Evolutionary conservation across 1,140 invertebrate genomes (phyloP).

Genomic region (Zaprionus vittiger): DNA sequence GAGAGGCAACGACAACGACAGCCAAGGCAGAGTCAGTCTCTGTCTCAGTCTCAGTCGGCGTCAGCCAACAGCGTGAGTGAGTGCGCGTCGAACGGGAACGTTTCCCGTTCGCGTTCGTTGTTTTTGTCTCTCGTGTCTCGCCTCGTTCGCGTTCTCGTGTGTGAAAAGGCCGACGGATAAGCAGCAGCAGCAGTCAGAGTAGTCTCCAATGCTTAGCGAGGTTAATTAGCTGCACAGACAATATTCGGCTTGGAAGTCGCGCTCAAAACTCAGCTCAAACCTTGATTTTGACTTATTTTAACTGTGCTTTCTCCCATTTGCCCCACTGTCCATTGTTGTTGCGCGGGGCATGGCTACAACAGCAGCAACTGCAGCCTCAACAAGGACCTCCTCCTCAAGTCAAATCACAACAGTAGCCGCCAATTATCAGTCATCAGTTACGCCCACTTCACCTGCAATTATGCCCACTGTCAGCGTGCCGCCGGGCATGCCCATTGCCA

Average conservation of each 20-base stretch:
- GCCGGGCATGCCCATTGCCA: conserved; percentile 34
- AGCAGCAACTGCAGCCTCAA: conserved; percentile 41
- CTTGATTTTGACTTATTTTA: not conserved
- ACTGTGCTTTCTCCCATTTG: not conserved
- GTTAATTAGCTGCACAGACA: too few species aligned
- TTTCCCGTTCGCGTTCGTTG: conserved; percentile 49
- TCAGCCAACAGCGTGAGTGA: conserved; percentile 64
- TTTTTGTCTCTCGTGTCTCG: conserved; percentile 20
- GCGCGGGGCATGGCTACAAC: conserved; percentile 58
- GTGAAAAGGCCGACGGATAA: conserved; percentile 49
- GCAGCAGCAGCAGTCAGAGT: not conserved
- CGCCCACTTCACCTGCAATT: conserved; percentile 14
- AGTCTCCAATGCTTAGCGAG: not conserved
- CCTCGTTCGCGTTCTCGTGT: conserved; percentile 9
- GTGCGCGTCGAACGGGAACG: conserved; percentile 59
- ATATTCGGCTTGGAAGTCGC: not conserved
- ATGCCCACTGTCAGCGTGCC: conserved; percentile 52
- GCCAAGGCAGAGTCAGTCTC: conserved; percentile 42
- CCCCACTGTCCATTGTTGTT: not conserved
- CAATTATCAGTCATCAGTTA: conserved; percentile 13
- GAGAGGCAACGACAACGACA: conserved; percentile 7
- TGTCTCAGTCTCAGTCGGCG: conserved; percentile 73
- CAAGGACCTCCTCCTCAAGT: conserved; percentile 61
- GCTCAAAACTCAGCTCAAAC: not conserved
- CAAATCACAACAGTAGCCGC: conserved; percentile 33